Conservation (phyloP, 2,888 invertebrate genomes). For the Nomada fucata region DNA sequence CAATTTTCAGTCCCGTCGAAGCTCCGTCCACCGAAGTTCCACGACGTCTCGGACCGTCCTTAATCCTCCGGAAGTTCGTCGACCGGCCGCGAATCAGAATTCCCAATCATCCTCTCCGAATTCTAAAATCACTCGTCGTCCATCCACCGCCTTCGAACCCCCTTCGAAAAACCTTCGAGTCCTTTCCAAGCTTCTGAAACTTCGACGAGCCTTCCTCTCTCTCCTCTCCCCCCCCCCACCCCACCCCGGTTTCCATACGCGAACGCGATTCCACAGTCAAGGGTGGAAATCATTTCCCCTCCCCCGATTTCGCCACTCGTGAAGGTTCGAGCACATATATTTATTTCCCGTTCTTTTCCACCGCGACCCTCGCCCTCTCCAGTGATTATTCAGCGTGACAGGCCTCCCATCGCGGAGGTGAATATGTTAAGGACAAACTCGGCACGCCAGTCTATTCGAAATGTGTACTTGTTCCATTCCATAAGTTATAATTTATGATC, state of each 20-base stretch:
- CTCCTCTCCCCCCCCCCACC: too few relatives aligned
- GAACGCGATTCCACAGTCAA: too few relatives aligned
- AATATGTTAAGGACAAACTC: slow-evolving; percentile 58
- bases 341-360: slow-evolving; percentile 16
- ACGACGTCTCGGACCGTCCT: slow-evolving; percentile 22
- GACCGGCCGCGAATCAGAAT: slow-evolving; percentile 39
- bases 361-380: background rate
- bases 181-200: background rate
- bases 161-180: background rate
- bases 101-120: slow-evolving; percentile 28
- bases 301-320: background rate
- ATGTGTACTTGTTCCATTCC: slow-evolving; percentile 58
- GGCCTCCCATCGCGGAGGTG: slow-evolving; percentile 43
- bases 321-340: background rate
- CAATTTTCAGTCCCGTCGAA: slow-evolving; percentile 38
- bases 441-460: slow-evolving; percentile 47
- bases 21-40: slow-evolving; percentile 31
- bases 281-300: background rate
- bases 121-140: slow-evolving; percentile 24
- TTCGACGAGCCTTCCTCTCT: background rate
- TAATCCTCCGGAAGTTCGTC: slow-evolving; percentile 30
- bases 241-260: background rate
- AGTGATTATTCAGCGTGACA: slow-evolving; percentile 56
- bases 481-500: slow-evolving; percentile 64
- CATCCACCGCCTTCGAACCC: too few relatives aligned